These are phyloP conservation scores for Suricata suricatta DNA, from an alignment of 2,113 vertebrate species.

Conservation along the genomic window DNA sequence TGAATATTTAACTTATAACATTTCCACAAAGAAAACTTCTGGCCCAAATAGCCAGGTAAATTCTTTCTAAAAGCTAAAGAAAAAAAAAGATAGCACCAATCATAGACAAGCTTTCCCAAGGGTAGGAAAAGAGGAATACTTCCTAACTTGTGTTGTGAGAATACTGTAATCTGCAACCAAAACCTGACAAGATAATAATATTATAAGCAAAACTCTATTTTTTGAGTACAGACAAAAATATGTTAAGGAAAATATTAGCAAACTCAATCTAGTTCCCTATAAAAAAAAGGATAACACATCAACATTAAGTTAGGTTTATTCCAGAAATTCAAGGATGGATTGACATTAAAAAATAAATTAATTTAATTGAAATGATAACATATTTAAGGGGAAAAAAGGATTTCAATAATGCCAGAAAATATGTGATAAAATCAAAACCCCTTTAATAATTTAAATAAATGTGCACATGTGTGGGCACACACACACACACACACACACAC, in stretches of 20 bases:
- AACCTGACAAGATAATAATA: not conserved
- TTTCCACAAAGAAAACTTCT: not conserved
- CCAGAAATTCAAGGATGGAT: not conserved
- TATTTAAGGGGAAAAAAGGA: not conserved
- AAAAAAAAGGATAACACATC: not conserved
- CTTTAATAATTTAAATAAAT: not conserved
- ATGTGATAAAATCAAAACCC: not conserved
- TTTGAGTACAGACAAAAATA: conserved; percentile 1
- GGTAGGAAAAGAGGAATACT: not conserved
- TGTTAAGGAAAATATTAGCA: not conserved
- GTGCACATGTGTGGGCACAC: not conserved
- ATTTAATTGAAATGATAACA: not conserved
- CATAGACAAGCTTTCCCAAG: not conserved
- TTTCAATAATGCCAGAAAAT: not conserved
- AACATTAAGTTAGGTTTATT: not conserved
- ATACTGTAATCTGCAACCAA: not conserved
- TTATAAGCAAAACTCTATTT: not conserved
- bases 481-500: not conserved
- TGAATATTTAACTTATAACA: not conserved
- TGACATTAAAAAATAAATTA: not conserved
- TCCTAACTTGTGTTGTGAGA: not conserved
- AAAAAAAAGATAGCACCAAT: not conserved
- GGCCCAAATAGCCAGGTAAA: not conserved
- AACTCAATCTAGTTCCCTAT: not conserved
- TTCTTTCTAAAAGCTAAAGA: not conserved